Evolutionary conservation across 1,140 invertebrate species (phyloP), one percentile per base, ranked within the genome.

Genomic region (Bradysia coprophila): DNA sequence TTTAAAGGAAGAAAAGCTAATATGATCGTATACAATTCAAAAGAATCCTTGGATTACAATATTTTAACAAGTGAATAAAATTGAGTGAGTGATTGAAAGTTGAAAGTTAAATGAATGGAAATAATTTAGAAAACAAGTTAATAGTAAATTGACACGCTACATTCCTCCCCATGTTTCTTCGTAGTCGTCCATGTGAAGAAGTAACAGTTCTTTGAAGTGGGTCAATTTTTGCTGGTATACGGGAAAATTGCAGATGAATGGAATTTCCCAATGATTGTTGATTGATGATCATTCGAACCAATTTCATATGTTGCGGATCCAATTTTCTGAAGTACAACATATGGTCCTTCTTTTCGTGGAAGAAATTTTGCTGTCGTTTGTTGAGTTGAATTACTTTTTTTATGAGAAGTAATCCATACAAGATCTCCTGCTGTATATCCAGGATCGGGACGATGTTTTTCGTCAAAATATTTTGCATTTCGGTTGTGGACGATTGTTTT

Each of bases 271-370:
- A 40, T 4, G 13, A 22, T 20, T 3, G 24, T 13, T 23, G 21
- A 6, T 15, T 15, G 39, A 11, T 40, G 16, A 23, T 18, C 16
- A 8, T 20, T 13, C n/a, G 2, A 16, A 11, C 20, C 39, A 4
- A 40, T 13, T 28, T 40, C 16, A 21, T 40, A 23, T 3, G 4
- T 4, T 2, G 39, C 8, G 16, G 39, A 21, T 6, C 21, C 39
- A 4, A 13, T 10, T 28, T 23, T 40, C 4, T 40, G 11, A 3
- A 40, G 18, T 2, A 40, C 15, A 13, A 23, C 21, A 18, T 40
- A 40, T 3, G 39, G 39, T 3, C 39, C 39, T 23, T 40, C 39
- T 23, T 22, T 40, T 40, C 20, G 3, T 40, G 39, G 39, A 6
- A 23, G 6, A 28, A 40, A 40, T 28, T 40, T 40, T 2, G 24